These are phyloP conservation scores for Dinoponera quadriceps DNA, from an alignment of 1,140 invertebrate genomes.

Conservation along the genomic window DNA sequence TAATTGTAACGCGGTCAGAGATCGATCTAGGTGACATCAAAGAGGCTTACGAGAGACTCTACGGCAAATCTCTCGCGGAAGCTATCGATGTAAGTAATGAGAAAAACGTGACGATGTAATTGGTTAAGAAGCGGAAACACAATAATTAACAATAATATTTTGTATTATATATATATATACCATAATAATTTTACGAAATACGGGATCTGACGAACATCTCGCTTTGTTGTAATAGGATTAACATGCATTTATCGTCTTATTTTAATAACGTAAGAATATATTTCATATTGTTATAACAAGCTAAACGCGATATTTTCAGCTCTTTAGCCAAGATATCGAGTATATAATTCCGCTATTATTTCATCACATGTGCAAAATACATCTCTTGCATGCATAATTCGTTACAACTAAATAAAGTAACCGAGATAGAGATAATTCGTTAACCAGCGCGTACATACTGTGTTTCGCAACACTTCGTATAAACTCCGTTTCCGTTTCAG, in stretches of 20 bases:
- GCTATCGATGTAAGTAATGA: constrained; percentile 90
- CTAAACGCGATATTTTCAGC: background rate
- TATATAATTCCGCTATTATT: background rate
- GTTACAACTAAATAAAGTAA: constrained; percentile 14
- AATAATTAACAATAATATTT: no score
- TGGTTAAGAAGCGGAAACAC: no score
- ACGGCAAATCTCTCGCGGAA: constrained; percentile 92
- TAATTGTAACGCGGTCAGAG: constrained; percentile 95
- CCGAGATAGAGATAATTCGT: constrained; percentile 11
- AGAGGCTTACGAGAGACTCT: constrained; percentile 91
- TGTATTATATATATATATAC: no score
- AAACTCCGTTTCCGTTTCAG: constrained; percentile 88
- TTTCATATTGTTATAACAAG: no score
- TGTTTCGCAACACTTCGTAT: constrained; percentile 57
- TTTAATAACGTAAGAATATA: background rate
- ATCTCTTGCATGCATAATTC: background rate
- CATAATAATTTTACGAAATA: background rate
- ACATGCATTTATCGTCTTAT: background rate
- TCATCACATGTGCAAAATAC: background rate
- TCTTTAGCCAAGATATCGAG: background rate
- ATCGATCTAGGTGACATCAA: constrained; percentile 95
- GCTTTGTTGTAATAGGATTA: no score
- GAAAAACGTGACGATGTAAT: background rate
- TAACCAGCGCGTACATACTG: constrained; percentile 8
- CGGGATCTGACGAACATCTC: no score